Evolutionary conservation across 1,140 invertebrate genomes (phyloP).

Genomic region (Scaptomyza graminum): DNA sequence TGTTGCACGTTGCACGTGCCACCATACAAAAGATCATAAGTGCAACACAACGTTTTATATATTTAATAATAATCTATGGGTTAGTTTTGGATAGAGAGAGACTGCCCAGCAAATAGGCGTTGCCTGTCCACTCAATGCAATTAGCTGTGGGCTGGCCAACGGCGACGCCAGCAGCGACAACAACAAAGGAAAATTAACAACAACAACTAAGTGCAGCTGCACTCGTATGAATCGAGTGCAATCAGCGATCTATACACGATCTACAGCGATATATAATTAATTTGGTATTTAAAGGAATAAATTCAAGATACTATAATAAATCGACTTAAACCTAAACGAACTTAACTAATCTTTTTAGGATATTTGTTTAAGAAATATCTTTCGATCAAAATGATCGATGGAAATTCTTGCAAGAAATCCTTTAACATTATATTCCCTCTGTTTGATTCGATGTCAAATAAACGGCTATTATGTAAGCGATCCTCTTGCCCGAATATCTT

Average conservation of each 20-base stretch:
- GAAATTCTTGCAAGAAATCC: no score
- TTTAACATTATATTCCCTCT: not conserved
- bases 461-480: not conserved
- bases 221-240: conserved; percentile 52
- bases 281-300: not conserved
- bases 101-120: no score
- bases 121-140: conserved; percentile 71
- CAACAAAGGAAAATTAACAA: not conserved
- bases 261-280: not conserved
- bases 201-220: conserved; percentile 40
- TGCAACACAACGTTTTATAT: conserved; percentile 66
- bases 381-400: no score
- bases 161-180: conserved; percentile 2
- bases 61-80: no score
- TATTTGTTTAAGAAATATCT: no score
- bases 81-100: no score
- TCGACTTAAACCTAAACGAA: no score
- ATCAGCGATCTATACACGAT: conserved; percentile 16
- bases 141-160: conserved; percentile 45
- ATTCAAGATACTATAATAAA: no score
- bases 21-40: conserved; percentile 37
- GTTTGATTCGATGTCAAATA: not conserved
- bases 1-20: conserved; percentile 30
- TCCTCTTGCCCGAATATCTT: conserved; percentile 6
- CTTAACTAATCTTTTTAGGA: no score